phyloP scores from a whole-genome alignment of 2,888 invertebrate genomes.

The Urechis unicinctus region DNA sequence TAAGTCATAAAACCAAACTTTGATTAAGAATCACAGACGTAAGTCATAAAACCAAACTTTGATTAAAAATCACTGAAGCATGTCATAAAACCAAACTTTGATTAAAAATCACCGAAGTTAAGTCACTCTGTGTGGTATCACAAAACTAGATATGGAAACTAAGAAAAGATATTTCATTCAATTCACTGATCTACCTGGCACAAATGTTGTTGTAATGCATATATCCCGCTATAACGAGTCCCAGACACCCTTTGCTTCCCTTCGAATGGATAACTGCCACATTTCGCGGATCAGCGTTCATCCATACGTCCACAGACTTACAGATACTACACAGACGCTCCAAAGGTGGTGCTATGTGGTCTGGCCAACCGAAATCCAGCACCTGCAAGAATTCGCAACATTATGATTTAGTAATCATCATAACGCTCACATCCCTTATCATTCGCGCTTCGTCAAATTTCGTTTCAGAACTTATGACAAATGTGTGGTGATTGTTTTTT shows the following conservation, averaged over 20 bases:
- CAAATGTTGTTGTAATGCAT: conserved; percentile 92
- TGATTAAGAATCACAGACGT: too few species aligned
- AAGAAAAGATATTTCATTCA: too few species aligned
- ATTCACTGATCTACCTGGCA: conserved; percentile 55
- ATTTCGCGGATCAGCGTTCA: conserved; percentile 73
- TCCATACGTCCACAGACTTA: conserved; percentile 88
- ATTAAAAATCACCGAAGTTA: too few species aligned
- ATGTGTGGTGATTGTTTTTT: too few species aligned
- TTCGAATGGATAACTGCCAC: conserved; percentile 83
- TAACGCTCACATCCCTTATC: neutral
- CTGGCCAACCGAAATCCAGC: conserved; percentile 77
- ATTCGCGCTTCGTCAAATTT: neutral
- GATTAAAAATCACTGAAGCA: too few species aligned
- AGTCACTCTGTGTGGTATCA: too few species aligned
- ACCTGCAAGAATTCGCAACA: conserved; percentile 34
- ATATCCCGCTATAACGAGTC: conserved; percentile 83
- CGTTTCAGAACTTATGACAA: neutral
- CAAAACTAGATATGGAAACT: too few species aligned
- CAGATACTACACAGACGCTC: conserved; percentile 85
- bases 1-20: too few species aligned
- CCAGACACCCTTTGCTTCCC: conserved; percentile 77
- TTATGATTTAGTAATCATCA: neutral
- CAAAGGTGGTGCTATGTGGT: conserved; percentile 77
- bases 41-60: too few species aligned
- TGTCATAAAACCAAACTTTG: too few species aligned